Percentiles rank a stretch among this genome's conserved stretches.
Conservation (phyloP, 1,140 invertebrate genomes). For the Trichonephila clavata region DNA sequence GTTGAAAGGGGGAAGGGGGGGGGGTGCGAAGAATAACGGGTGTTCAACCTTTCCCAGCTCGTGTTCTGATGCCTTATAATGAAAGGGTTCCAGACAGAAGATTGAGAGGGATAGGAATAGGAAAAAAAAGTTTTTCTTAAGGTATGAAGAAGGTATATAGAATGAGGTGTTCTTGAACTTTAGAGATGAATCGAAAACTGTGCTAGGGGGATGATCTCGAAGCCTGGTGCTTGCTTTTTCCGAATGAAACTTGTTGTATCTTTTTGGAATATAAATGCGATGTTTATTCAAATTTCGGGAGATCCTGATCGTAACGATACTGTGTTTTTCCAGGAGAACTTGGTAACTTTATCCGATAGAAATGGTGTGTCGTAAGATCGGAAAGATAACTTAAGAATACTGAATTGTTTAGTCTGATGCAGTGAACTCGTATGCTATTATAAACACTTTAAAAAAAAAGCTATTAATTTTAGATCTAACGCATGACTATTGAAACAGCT, state of each 20-base stretch:
- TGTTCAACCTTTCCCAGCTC: conserved; percentile 60
- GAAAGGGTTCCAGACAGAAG: conserved; percentile 61
- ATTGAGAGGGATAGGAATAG: not conserved
- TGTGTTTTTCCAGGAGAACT: not conserved
- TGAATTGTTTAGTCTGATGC: too few species aligned
- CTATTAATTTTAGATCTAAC: too few species aligned
- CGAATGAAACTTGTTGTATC: conserved; percentile 50
- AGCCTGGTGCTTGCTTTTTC: conserved; percentile 10
- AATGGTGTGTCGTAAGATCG: not conserved
- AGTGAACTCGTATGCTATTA: too few species aligned
- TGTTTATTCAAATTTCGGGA: conserved; percentile 50
- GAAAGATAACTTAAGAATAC: not conserved
- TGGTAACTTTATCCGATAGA: conserved; percentile 4
- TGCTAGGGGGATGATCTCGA: conserved; percentile 1
- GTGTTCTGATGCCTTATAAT: conserved; percentile 62
- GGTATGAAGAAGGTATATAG: conserved; percentile 8
- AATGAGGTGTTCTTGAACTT: conserved; percentile 73
- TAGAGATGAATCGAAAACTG: conserved; percentile 17
- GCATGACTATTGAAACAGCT: too few species aligned
- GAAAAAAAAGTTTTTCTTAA: not conserved
- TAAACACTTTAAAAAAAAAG: too few species aligned
- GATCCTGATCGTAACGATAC: conserved; percentile 37
- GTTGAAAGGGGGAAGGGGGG: not conserved
- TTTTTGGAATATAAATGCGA: conserved; percentile 43
- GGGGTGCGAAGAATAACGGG: conserved; percentile 56